A percentile compares a stretch with the other conserved stretches of the same genome.
Evolutionary conservation across 2,113 vertebrate genomes (phyloP).

Genomic region (Damaliscus lunatus): DNA sequence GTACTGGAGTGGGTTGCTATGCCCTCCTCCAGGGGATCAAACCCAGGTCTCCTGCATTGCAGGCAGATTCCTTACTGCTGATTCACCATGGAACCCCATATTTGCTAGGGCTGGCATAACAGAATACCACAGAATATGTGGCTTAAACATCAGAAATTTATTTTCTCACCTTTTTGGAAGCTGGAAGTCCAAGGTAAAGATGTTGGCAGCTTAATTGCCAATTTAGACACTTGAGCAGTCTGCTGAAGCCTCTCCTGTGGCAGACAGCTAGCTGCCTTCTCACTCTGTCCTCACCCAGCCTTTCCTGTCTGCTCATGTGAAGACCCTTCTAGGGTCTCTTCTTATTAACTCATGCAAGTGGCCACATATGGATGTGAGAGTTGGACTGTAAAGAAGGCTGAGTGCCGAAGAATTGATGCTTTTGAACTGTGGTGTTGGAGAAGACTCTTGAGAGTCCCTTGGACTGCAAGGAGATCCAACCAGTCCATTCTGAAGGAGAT

Average conservation of each 20-base stretch:
- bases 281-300: neutral
- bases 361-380: too few species aligned
- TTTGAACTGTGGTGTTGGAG: too few species aligned
- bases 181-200: neutral
- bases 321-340: neutral
- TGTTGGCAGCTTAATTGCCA: neutral
- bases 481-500: too few species aligned
- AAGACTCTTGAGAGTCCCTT: too few species aligned
- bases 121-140: neutral
- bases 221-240: neutral
- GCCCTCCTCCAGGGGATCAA: neutral
- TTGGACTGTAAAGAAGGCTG: too few species aligned
- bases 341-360: neutral
- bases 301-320: neutral
- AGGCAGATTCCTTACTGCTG: neutral
- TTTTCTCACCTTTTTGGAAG: neutral
- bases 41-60: neutral
- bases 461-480: too few species aligned
- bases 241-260: neutral
- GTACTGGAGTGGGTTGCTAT: neutral
- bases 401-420: fast-evolving
- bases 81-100: neutral
- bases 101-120: neutral
- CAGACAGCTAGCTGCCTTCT: neutral
- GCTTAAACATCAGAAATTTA: neutral